Conservation (phyloP, 2,797 vertebrate species). For the Darevskia nairensis region DNA sequence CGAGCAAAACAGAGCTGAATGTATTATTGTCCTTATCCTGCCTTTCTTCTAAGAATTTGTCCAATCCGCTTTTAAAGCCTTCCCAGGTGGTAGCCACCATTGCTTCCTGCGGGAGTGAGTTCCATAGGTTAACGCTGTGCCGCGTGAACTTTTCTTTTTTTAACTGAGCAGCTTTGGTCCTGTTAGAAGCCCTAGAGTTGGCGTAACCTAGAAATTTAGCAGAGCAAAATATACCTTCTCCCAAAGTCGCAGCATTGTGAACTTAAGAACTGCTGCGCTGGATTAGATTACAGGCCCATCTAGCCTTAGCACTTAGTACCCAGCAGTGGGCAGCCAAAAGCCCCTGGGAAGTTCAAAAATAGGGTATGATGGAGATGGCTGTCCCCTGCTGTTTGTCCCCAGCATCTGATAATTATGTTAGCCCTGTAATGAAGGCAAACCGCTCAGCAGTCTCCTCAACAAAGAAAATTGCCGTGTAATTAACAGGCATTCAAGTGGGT, state of each 20-base stretch:
- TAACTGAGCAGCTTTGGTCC: background rate
- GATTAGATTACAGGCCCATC: background rate
- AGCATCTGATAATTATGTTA: conserved; percentile 28
- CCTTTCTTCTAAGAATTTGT: no score
- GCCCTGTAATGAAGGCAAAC: conserved; percentile 33
- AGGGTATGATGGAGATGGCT: conserved; percentile 19
- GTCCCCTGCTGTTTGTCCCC: conserved; percentile 25
- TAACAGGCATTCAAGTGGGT: conserved; percentile 41
- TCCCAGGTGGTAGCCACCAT: no score
- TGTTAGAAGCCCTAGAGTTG: background rate
- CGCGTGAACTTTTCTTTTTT: background rate
- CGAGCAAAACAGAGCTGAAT: no score
- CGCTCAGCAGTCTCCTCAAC: conserved; percentile 20
- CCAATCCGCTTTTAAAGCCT: no score
- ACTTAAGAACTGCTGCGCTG: background rate
- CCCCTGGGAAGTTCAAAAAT: conserved; percentile 17
- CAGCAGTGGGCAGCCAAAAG: conserved; percentile 4
- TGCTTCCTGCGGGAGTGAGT: no score
- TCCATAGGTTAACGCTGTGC: no score
- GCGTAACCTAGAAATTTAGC: conserved; percentile 4
- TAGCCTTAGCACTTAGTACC: background rate
- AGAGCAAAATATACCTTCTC: background rate
- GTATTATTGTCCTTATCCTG: no score
- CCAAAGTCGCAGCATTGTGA: background rate
- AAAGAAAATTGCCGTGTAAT: conserved; percentile 33